phyloP scores from a whole-genome alignment of 2,797 vertebrate species.

The Telmatherina bonti region DNA sequence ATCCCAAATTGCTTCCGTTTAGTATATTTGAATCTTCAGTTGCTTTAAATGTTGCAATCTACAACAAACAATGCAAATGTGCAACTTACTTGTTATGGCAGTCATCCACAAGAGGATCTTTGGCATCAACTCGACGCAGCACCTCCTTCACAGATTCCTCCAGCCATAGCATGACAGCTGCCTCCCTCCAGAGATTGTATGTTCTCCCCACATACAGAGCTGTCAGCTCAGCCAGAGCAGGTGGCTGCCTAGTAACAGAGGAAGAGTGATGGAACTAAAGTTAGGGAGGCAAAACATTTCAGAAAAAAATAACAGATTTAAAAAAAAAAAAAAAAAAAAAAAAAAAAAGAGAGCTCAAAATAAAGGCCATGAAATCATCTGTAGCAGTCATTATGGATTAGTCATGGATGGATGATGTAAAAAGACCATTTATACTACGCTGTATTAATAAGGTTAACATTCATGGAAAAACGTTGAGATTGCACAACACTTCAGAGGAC shows the following conservation, averaged over 20 bases:
- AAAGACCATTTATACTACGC: background rate
- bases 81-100: conserved; percentile 86
- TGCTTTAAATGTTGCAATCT: background rate
- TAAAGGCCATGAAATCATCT: background rate
- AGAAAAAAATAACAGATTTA: conserved; percentile 9
- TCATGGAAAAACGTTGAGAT: conserved; percentile 2
- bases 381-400: background rate
- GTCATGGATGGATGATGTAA: background rate
- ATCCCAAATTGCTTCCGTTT: background rate
- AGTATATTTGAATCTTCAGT: background rate
- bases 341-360: background rate
- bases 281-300: background rate
- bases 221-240: conserved; percentile 90
- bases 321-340: background rate
- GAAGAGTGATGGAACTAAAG: background rate
- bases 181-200: conserved; percentile 91
- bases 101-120: conserved; percentile 86
- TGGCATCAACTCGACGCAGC: conserved; percentile 84
- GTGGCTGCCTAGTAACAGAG: conserved; percentile 83
- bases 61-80: background rate
- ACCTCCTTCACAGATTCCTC: conserved; percentile 89
- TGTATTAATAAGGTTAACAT: background rate
- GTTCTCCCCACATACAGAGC: conserved; percentile 91
- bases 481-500: background rate
- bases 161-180: conserved; percentile 90